Evolutionary conservation across 1,140 invertebrate genomes (phyloP).

Genomic region (Polypedilum vanderplanki): DNA sequence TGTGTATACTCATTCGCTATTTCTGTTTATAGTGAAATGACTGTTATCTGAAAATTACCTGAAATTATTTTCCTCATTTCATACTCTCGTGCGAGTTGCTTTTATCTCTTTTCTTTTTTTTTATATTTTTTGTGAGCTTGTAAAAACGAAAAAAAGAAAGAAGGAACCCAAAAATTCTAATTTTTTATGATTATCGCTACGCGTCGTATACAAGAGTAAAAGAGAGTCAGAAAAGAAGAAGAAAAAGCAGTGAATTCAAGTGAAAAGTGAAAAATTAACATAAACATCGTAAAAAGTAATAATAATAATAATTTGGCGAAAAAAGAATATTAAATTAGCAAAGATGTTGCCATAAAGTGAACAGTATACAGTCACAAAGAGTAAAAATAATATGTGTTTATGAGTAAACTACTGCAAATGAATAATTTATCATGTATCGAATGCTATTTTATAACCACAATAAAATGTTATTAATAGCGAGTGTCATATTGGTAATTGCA

Average conservation of each 20-base stretch:
- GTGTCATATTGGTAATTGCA: background rate
- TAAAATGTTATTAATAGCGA: constrained; percentile 23
- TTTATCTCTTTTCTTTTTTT: too few species aligned
- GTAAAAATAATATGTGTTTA: background rate
- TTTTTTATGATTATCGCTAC: background rate
- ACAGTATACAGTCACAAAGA: background rate
- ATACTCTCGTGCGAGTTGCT: too few species aligned
- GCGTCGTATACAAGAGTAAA: background rate
- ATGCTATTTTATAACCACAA: constrained; percentile 27
- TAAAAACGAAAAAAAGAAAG: too few species aligned
- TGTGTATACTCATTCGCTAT: background rate
- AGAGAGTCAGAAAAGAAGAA: background rate
- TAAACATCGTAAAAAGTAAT: constrained; percentile 28
- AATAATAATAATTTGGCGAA: constrained; percentile 6
- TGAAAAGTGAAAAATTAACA: constrained; percentile 21
- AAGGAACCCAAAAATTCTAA: too few species aligned
- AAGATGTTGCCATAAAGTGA: constrained; percentile 8
- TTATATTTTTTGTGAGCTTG: too few species aligned
- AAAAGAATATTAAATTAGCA: background rate
- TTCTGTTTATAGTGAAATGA: constrained; percentile 6
- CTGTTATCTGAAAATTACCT: background rate
- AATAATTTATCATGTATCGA: constrained; percentile 21
- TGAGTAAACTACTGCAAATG: background rate
- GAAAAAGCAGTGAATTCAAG: background rate
- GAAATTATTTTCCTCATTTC: background rate